phyloP scores from a whole-genome alignment of 1,140 invertebrate species.

The Mercenaria mercenaria region DNA sequence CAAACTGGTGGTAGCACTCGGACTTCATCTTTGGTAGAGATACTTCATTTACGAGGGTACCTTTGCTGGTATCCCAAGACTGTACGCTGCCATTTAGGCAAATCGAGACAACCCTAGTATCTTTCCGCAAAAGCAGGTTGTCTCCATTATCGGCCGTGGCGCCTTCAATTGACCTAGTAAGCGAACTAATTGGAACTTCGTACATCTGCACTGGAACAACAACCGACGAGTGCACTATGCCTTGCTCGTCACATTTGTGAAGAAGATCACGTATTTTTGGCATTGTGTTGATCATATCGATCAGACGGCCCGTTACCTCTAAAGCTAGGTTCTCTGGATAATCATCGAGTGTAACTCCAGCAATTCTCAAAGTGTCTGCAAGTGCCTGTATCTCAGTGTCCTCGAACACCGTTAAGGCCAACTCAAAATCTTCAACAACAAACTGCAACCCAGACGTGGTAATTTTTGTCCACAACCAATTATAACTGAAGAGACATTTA shows the following conservation, averaged over 20 bases:
- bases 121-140: conserved; percentile 5
- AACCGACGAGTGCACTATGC: conserved; percentile 90
- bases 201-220: conserved; percentile 88
- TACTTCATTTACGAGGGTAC: conserved; percentile 18
- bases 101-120: conserved; percentile 23
- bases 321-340: conserved; percentile 74
- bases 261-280: conserved; percentile 74
- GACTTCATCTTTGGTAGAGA: conserved; percentile 35
- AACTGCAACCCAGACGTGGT: conserved; percentile 70
- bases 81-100: conserved; percentile 11
- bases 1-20: conserved; percentile 7
- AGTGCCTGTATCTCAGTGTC: conserved; percentile 88
- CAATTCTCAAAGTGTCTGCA: conserved; percentile 75
- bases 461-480: conserved; percentile 77
- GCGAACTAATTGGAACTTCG: conserved; percentile 67
- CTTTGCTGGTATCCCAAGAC: conserved; percentile 28
- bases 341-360: conserved; percentile 71
- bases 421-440: conserved; percentile 73
- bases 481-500: conserved; percentile 73
- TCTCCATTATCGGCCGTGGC: conserved; percentile 44
- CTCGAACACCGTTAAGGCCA: conserved; percentile 23
- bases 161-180: conserved; percentile 56
- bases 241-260: conserved; percentile 87
- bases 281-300: conserved; percentile 75
- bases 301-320: conserved; percentile 77